Conservation (phyloP, 2,888 invertebrate species). For the Lampropteryx suffumata region DNA sequence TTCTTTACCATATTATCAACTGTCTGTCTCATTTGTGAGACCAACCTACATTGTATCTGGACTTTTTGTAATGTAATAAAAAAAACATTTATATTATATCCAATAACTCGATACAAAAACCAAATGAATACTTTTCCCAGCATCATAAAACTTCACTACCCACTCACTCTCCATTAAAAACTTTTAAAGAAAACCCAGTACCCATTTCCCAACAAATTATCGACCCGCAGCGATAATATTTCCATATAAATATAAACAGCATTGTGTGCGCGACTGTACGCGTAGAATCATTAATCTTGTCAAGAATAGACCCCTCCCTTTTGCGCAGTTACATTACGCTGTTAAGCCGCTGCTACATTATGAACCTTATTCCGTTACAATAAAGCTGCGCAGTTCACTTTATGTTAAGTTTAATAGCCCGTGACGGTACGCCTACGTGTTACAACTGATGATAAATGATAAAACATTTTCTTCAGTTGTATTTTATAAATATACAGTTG, state of each 20-base stretch:
- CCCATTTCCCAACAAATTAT: constrained; percentile 4
- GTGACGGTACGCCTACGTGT: constrained; percentile 38
- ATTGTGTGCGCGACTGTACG: constrained; percentile 20
- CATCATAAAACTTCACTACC: constrained; percentile 3
- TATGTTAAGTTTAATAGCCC: constrained; percentile 29
- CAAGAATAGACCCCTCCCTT: constrained; percentile 66
- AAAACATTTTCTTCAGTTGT: constrained; percentile 19
- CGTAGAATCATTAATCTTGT: constrained; percentile 69
- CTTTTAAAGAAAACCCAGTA: constrained; percentile 3
- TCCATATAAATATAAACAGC: background rate
- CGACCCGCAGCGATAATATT: background rate
- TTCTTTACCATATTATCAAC: too few species aligned
- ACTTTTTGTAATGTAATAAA: too few species aligned
- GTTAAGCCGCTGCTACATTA: constrained; percentile 11
- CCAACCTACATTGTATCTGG: too few species aligned
- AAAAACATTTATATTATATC: too few species aligned
- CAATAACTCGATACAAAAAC: background rate
- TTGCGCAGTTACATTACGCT: constrained; percentile 63
- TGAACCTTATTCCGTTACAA: constrained; percentile 35
- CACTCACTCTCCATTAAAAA: constrained; percentile 1
- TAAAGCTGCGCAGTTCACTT: constrained; percentile 19
- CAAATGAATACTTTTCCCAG: background rate
- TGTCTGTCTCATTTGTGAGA: too few species aligned
- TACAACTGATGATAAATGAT: constrained; percentile 32
- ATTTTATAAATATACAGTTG: background rate